These are phyloP conservation scores for Microplitis deprimator DNA, from an alignment of 2,888 invertebrate species.

Conservation along the genomic window DNA sequence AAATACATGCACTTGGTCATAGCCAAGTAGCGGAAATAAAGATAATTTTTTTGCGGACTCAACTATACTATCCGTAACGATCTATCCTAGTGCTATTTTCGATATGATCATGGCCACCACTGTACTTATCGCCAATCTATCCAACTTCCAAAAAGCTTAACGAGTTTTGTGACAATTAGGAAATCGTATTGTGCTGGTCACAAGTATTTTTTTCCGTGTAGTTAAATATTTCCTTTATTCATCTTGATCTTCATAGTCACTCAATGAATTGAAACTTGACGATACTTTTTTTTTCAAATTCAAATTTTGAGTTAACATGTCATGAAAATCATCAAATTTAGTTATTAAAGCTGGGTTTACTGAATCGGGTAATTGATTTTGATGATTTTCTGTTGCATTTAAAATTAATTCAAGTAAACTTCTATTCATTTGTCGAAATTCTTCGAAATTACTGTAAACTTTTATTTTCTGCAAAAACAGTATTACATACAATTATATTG, in stretches of 20 bases:
- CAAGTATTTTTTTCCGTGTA: too few relatives aligned
- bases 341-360: not conserved
- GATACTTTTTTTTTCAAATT: not conserved
- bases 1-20: too few relatives aligned
- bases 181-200: too few relatives aligned
- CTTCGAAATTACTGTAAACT: not conserved
- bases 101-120: too few relatives aligned
- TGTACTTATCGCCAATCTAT: too few relatives aligned
- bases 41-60: too few relatives aligned
- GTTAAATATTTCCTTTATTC: not conserved
- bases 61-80: too few relatives aligned
- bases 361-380: not conserved
- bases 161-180: too few relatives aligned
- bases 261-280: not conserved
- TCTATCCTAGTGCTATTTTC: too few relatives aligned
- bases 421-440: not conserved
- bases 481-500: not conserved
- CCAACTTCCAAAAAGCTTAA: too few relatives aligned
- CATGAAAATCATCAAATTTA: not conserved
- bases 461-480: not conserved
- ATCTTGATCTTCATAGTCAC: not conserved
- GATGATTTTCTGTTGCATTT: not conserved
- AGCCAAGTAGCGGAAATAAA: too few relatives aligned
- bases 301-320: not conserved
- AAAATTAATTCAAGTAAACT: not conserved